Percentiles rank a stretch among this genome's conserved stretches.
phyloP scores from a whole-genome alignment of 2,888 invertebrate species.

The Podotricha telesiphe region DNA sequence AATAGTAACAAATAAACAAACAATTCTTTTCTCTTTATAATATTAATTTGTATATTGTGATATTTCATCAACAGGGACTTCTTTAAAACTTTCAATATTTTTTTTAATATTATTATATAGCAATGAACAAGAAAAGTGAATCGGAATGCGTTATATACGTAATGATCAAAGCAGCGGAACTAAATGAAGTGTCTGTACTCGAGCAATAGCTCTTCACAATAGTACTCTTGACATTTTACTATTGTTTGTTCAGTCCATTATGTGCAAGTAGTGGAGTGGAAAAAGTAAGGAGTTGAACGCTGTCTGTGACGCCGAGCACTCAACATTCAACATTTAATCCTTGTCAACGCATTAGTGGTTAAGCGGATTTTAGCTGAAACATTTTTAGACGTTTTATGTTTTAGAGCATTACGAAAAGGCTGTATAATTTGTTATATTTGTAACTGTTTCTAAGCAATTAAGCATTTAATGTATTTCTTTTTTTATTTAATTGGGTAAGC shows the following conservation, averaged over 20 bases:
- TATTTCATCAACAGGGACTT: neutral
- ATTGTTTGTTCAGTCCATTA: conserved; percentile 63
- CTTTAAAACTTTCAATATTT: neutral
- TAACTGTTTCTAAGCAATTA: neutral
- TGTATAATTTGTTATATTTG: neutral
- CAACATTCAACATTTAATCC: conserved; percentile 45
- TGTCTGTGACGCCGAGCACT: conserved; percentile 53
- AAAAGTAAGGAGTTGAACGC: conserved; percentile 61
- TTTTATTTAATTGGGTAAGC: too few relatives aligned
- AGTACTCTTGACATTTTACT: conserved; percentile 58
- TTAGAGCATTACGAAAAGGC: neutral
- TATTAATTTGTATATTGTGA: too few relatives aligned
- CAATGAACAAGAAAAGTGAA: conserved; percentile 17
- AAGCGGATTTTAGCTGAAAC: conserved; percentile 34
- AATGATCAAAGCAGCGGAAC: conserved; percentile 37
- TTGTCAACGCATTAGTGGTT: conserved; percentile 37
- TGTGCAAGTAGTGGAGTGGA: conserved; percentile 64
- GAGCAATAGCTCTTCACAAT: conserved; percentile 54
- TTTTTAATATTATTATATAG: neutral
- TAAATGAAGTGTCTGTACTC: conserved; percentile 40
- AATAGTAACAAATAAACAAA: too few relatives aligned
- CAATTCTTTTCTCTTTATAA: too few relatives aligned
- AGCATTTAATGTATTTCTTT: neutral
- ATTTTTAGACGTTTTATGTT: conserved; percentile 12
- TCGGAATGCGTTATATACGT: conserved; percentile 25